Evolutionary conservation across 2,113 vertebrate species (phyloP), one percentile per base, ranked within the genome.

Genomic region (Charadrius vociferus): DNA sequence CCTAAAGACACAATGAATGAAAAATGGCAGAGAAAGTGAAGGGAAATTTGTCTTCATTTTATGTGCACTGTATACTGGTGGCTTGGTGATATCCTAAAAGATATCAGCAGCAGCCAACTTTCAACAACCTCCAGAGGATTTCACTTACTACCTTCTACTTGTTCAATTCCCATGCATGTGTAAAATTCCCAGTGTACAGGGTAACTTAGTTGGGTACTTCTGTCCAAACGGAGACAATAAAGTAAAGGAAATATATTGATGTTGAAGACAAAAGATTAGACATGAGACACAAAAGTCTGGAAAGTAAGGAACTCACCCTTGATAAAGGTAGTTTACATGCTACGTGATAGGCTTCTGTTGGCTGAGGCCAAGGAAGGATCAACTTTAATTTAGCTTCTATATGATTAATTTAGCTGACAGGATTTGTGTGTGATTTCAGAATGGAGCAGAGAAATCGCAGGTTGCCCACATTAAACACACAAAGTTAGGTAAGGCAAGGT

Each of bases 31-130:
- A 34, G 73, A 43, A 39, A 36, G 67, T 66, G 85, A 90, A 96
- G 36, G 85, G 67, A 75, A 74, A 95, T 97, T 78, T 94, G 55
- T 98, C 91, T 97, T 95, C 90, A 58, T 92, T 96, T 91, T 23
- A 19, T 34, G 66, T 32, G 77, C 73, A 10, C 70, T 45, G 8
- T 32, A 70, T 26, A 36, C 34, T 58, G 36, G 41, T 82, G 81
- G 14, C 52, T 45, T 61, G 55, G 62, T 1, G 15, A 73, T 56
- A 34, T 37, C 43, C 62, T 74, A 22, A 13, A 24, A 84, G 39
- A 9, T 30, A 23, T 13, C 34, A 34, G 37, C 73, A 95, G 63
- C 47, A 74, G 32, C 52, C 88, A 90, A 29, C 10, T 34, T 59
- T 12, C 75, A 52, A 3, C 12, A 56, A 0, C 15, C 14, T 74